A percentile compares a stretch with the other conserved stretches of the same genome.
Conservation (phyloP, 2,888 invertebrate species). For the Cheilosia impressa region DNA sequence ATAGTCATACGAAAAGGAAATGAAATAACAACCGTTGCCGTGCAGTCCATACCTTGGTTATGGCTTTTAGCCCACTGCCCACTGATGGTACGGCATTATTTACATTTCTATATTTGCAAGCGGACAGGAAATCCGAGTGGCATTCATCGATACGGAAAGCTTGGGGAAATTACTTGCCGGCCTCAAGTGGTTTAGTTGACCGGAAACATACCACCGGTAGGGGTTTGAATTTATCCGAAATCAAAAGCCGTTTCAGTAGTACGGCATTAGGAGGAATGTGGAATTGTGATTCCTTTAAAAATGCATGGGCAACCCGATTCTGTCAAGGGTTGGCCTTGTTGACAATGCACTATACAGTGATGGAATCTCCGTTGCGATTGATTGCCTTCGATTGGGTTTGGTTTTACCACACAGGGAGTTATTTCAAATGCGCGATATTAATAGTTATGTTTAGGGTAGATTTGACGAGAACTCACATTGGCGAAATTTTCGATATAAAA, state of each 20-base stretch:
- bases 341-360: background rate
- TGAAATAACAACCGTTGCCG: too few species aligned
- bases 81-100: constrained; percentile 27
- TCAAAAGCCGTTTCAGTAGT: background rate
- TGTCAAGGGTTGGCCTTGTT: constrained; percentile 6
- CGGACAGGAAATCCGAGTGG: constrained; percentile 22
- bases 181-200: constrained; percentile 19
- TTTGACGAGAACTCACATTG: background rate
- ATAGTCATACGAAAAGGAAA: too few species aligned
- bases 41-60: too few species aligned
- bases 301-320: background rate
- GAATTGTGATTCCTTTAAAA: background rate
- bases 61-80: background rate
- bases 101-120: constrained; percentile 35
- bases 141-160: constrained; percentile 17
- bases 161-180: constrained; percentile 23
- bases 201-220: constrained; percentile 29
- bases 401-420: background rate
- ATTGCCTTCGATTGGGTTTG: constrained; percentile 5
- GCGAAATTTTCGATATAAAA: too few species aligned
- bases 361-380: constrained; percentile 47
- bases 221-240: constrained; percentile 7
- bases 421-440: background rate
- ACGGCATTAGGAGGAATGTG: background rate
- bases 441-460: background rate